Evolutionary conservation across 1,140 invertebrate genomes (phyloP).

Genomic region (Mercenaria mercenaria): DNA sequence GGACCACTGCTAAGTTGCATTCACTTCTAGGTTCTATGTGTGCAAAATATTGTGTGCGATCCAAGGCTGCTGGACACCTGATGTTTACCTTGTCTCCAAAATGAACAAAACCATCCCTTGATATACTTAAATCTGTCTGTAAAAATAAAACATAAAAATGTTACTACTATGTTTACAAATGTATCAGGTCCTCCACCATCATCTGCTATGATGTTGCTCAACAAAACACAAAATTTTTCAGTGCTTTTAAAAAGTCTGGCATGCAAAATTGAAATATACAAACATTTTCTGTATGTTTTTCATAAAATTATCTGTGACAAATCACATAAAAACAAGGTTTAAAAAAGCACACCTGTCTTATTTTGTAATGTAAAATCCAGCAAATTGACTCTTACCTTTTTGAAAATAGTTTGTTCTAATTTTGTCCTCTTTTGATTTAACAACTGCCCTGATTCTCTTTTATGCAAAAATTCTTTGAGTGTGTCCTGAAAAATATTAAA

Average conservation of each 20-base stretch:
- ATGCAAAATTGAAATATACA: too few relatives aligned
- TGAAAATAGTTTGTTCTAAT: slow-evolving; percentile 73
- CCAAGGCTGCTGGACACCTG: slow-evolving; percentile 74
- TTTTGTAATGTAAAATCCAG: too few relatives aligned
- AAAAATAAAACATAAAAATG: slow-evolving; percentile 53
- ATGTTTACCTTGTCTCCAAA: slow-evolving; percentile 94
- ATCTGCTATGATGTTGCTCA: too few relatives aligned
- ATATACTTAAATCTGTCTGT: slow-evolving; percentile 85
- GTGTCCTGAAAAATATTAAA: slow-evolving; percentile 82
- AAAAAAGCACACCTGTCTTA: too few relatives aligned
- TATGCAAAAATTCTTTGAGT: slow-evolving; percentile 84
- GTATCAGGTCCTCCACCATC: too few relatives aligned
- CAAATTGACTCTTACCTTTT: slow-evolving; percentile 72
- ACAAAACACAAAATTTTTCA: too few relatives aligned
- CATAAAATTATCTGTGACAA: too few relatives aligned
- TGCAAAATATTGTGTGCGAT: slow-evolving; percentile 77
- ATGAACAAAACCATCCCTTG: slow-evolving; percentile 96
- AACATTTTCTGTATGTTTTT: too few relatives aligned
- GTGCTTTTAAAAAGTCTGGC: too few relatives aligned
- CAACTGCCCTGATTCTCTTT: slow-evolving; percentile 80
- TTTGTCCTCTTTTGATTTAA: slow-evolving; percentile 81
- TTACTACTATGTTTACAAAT: too few relatives aligned
- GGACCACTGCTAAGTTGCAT: slow-evolving; percentile 73
- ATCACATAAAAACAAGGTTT: too few relatives aligned
- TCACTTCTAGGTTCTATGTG: slow-evolving; percentile 77